Base-by-base conservation (phyloP, 2,888 invertebrate genomes). In the Drosophila ustulata region DNA sequence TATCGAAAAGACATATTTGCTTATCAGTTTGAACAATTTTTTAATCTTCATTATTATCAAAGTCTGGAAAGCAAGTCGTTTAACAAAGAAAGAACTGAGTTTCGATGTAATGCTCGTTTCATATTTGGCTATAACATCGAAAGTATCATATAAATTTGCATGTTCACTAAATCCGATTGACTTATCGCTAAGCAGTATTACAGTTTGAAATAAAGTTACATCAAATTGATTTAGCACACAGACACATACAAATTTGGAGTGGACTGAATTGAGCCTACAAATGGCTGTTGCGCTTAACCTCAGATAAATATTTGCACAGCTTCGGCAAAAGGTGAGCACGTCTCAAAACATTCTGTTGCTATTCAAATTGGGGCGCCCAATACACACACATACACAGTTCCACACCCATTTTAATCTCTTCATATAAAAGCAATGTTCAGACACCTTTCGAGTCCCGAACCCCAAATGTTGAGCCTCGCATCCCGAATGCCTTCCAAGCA, bases 241-340 rank as follows among this genome's bases (percentile, higher is more conserved):
- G 34, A 62, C 58, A 73, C 71, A 79, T 63, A 52, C 51, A 62
- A 57, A 59, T 65, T 69, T 55, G 45, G 41, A 39, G 39, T 26
- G 34, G 25, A 18, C 28, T 34, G 47, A 61, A 41, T 56, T 52
- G 49, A 45, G 58, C 55, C 52, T 63, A 43, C 57, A 76, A 81
- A 69, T 71, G 67, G 77, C 55, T 68, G 67, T 55, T 71, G 70
- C 43, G 71, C 79, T 66, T 70, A 71, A 75, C 82, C 82, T 77
- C 59, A 71, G 70, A 71, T 71, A 73, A 88, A 87, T 84, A 84
- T 84, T 87, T 85, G 58, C 63, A 63, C 53, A 80, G 69, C 70
- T 4, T 1, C 26, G 13, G 43, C 13, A 66, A 77, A 78, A 79
- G 71, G 69, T 74, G 55, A 64, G 66, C 73, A 76, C 73, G 68